Percentiles rank a stretch among this genome's conserved stretches.
phyloP scores from a whole-genome alignment of 2,888 invertebrate genomes.

The Drosophila cyrtoloma region DNA sequence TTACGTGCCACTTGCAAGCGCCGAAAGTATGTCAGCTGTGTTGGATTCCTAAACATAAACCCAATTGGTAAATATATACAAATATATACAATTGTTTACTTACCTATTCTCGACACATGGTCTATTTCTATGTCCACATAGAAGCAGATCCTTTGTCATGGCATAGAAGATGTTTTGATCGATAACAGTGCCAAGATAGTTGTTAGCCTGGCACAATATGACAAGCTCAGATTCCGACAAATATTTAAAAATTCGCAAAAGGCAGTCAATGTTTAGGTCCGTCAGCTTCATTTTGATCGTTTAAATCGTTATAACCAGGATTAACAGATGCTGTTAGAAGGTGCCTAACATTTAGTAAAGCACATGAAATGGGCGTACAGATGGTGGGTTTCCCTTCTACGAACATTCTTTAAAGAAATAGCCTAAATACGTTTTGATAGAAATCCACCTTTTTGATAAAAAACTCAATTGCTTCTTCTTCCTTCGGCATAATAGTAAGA shows the following conservation, averaged over 20 bases:
- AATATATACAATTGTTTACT: fast-evolving
- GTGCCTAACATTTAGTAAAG: slow-evolving; percentile 8
- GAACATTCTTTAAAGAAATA: slow-evolving; percentile 20
- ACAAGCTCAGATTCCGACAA: slow-evolving; percentile 86
- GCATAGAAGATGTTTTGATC: slow-evolving; percentile 83
- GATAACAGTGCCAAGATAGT: slow-evolving; percentile 86
- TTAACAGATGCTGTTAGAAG: neutral
- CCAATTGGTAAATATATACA: neutral
- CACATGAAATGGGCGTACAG: neutral
- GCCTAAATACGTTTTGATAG: neutral
- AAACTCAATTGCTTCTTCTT: slow-evolving; percentile 4
- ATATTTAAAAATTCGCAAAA: slow-evolving; percentile 86
- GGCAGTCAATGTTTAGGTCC: slow-evolving; percentile 83
- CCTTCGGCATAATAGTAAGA: neutral
- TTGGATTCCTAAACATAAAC: slow-evolving; percentile 68
- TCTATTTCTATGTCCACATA: slow-evolving; percentile 82
- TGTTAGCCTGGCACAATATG: slow-evolving; percentile 86
- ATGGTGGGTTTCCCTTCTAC: slow-evolving; percentile 1
- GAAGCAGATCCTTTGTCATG: slow-evolving; percentile 78
- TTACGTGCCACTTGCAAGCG: slow-evolving; percentile 85
- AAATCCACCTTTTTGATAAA: slow-evolving; percentile 8
- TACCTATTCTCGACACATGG: slow-evolving; percentile 75
- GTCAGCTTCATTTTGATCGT: slow-evolving; percentile 58
- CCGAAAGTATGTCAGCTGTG: slow-evolving; percentile 80
- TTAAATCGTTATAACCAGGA: neutral